Evolutionary conservation across 2,797 vertebrate genomes (phyloP).

Genomic region (Craterocephalus amniculus): DNA sequence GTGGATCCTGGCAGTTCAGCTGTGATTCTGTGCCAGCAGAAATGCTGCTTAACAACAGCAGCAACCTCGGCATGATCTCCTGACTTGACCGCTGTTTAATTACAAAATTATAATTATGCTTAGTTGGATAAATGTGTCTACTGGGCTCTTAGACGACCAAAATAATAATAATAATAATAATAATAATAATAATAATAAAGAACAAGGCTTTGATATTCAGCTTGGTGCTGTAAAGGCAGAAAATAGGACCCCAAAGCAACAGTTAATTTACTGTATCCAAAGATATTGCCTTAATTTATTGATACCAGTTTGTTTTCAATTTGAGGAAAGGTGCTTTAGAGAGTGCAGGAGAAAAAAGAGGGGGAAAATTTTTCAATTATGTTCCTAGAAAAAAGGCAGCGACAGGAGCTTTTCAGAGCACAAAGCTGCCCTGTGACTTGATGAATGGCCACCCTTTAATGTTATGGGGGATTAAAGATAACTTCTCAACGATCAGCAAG

Average conservation of each 20-base stretch:
- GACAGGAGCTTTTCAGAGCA: slow-evolving; percentile 78
- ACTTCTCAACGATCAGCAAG: slow-evolving; percentile 82
- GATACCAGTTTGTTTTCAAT: slow-evolving; percentile 77
- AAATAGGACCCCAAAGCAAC: slow-evolving; percentile 51
- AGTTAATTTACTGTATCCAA: slow-evolving; percentile 69
- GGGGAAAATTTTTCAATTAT: slow-evolving; percentile 77
- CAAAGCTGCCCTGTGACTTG: slow-evolving; percentile 82
- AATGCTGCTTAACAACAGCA: slow-evolving; percentile 63
- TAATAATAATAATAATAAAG: neutral
- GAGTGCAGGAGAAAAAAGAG: slow-evolving; percentile 45
- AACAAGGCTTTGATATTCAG: slow-evolving; percentile 40
- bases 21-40: slow-evolving; percentile 62
- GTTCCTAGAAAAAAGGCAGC: slow-evolving; percentile 68
- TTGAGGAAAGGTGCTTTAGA: slow-evolving; percentile 64
- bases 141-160: slow-evolving; percentile 25
- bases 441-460: slow-evolving; percentile 85
- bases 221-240: slow-evolving; percentile 38
- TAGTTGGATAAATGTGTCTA: slow-evolving; percentile 59
- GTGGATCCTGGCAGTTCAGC: slow-evolving; percentile 62
- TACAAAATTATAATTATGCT: slow-evolving; percentile 70
- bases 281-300: slow-evolving; percentile 77
- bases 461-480: slow-evolving; percentile 87
- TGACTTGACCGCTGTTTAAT: slow-evolving; percentile 75
- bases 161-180: neutral
- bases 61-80: slow-evolving; percentile 67